These are phyloP conservation scores for Drosophila gunungcola DNA, from an alignment of 1,140 invertebrate genomes.

Conservation along the genomic window DNA sequence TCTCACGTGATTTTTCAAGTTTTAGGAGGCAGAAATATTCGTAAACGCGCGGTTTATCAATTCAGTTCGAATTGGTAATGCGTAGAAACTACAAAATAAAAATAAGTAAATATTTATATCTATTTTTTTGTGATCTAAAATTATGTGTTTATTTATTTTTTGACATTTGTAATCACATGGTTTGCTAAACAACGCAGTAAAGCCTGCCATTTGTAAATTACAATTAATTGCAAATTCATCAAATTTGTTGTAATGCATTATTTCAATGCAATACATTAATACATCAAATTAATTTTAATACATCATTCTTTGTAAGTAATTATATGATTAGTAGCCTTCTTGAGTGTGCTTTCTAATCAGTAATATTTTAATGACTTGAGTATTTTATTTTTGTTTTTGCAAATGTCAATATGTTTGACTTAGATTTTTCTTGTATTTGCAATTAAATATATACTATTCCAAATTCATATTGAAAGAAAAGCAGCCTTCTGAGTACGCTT, in stretches of 20 bases:
- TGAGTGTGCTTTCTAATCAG: background rate
- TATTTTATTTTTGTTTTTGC: too few species aligned
- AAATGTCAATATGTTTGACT: too few species aligned
- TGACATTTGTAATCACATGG: background rate
- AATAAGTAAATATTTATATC: constrained; percentile 2
- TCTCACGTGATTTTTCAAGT: constrained; percentile 1
- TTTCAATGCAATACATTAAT: too few species aligned
- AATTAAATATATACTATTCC: too few species aligned
- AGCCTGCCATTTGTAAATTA: background rate
- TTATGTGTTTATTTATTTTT: background rate
- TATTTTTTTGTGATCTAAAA: background rate
- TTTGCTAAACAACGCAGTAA: background rate
- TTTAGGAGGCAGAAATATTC: background rate
- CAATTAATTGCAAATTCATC: background rate
- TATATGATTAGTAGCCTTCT: too few species aligned
- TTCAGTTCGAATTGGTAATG: background rate
- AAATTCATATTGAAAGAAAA: too few species aligned
- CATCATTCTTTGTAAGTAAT: too few species aligned
- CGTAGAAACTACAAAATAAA: background rate
- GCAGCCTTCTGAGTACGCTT: too few species aligned
- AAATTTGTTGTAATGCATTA: background rate
- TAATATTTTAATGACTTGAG: background rate
- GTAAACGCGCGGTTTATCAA: background rate
- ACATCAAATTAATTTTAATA: too few species aligned
- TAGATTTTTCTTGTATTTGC: background rate